Conservation (phyloP, 92 coral and sea anemone genomes). For the Siderastrea radians region DNA sequence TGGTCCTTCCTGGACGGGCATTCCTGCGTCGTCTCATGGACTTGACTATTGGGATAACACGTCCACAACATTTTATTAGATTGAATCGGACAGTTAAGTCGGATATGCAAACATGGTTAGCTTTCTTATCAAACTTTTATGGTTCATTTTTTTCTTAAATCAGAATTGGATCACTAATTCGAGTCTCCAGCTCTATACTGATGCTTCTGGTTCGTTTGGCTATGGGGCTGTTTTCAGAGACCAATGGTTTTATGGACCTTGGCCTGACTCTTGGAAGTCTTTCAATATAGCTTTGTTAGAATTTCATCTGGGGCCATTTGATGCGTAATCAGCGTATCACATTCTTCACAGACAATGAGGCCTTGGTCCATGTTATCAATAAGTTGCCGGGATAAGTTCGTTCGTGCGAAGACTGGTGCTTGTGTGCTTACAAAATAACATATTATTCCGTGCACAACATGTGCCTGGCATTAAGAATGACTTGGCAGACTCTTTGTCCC, state of each 20-base stretch:
- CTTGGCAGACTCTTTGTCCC: no score
- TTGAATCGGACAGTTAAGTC: constrained; percentile 2
- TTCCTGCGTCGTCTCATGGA: constrained; percentile 19
- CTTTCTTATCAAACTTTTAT: constrained; percentile 16
- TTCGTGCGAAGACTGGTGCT: constrained; percentile 45
- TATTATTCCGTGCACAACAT: constrained; percentile 66
- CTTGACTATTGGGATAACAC: constrained; percentile 8
- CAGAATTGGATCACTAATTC: not conserved
- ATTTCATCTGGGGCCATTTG: constrained; percentile 45
- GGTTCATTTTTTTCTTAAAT: constrained; percentile 15
- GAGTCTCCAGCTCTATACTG: constrained; percentile 13
- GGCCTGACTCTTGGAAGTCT: constrained; percentile 31
- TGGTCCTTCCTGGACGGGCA: constrained; percentile 25
- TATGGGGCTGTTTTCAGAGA: constrained; percentile 29
- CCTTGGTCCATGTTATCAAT: no score
- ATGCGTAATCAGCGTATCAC: constrained; percentile 44
- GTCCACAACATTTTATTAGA: not conserved
- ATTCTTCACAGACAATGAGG: no score
- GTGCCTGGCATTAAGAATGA: constrained; percentile 59
- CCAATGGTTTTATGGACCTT: constrained; percentile 23
- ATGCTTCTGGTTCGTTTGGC: constrained; percentile 26
- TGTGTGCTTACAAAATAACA: constrained; percentile 60
- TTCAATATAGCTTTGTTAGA: constrained; percentile 15
- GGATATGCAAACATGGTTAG: constrained; percentile 3
- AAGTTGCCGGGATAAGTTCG: constrained; percentile 44